These are phyloP conservation scores for Vesta saturnalis DNA, from an alignment of 2,888 invertebrate species.

Conservation along the genomic window DNA sequence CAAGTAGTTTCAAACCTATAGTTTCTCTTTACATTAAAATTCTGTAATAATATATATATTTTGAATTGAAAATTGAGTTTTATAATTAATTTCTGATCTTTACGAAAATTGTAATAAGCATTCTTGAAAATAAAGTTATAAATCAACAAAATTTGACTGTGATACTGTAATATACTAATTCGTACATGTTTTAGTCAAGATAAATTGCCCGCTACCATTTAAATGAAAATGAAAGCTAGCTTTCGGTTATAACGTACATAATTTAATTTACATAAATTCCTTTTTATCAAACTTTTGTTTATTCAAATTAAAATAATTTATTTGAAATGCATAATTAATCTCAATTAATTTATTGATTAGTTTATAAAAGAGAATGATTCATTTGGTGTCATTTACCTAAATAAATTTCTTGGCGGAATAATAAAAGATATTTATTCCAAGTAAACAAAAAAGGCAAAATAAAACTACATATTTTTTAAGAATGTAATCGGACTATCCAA, in stretches of 20 bases:
- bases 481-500: conserved; percentile 53
- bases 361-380: not conserved
- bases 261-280: too few relatives aligned
- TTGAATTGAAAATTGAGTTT: conserved; percentile 2
- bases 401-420: not conserved
- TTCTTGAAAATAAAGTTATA: too few relatives aligned
- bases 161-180: too few relatives aligned
- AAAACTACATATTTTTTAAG: conserved; percentile 47
- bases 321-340: too few relatives aligned
- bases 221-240: too few relatives aligned
- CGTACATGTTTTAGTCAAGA: too few relatives aligned
- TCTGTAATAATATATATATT: not conserved
- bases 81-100: conserved; percentile 1
- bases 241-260: too few relatives aligned
- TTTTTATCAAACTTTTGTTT: too few relatives aligned
- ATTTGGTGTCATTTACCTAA: conserved; percentile 1
- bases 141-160: too few relatives aligned
- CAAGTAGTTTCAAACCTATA: conserved; percentile 13
- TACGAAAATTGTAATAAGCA: too few relatives aligned
- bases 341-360: not conserved
- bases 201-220: too few relatives aligned
- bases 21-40: not conserved
- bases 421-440: conserved; percentile 15
- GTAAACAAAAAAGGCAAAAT: conserved; percentile 16
- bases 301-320: too few relatives aligned